Conservation (phyloP, 2,797 vertebrate genomes). For the Xerus rutilus region DNA sequence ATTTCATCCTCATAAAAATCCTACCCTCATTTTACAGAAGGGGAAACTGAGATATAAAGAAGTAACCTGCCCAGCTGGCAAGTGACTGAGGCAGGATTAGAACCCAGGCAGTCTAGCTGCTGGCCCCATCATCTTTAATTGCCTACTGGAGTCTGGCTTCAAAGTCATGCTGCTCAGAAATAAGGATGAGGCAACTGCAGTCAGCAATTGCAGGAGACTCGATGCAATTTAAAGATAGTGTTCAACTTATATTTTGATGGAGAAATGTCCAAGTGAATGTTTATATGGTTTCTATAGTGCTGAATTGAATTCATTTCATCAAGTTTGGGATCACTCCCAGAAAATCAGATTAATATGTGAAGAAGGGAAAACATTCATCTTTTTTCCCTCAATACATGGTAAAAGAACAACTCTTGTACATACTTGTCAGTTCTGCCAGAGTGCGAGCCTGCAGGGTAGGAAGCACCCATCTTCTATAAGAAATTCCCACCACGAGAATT, state of each 20-base stretch:
- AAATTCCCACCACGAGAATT: background rate
- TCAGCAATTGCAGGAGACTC: background rate
- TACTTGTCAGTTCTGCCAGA: constrained; percentile 37
- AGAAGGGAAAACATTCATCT: background rate
- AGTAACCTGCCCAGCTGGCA: background rate
- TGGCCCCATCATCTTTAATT: background rate
- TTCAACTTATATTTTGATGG: background rate
- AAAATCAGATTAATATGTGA: constrained; percentile 25
- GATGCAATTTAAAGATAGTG: background rate
- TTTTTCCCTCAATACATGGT: background rate
- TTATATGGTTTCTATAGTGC: background rate
- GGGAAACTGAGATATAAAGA: background rate
- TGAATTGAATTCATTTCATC: background rate
- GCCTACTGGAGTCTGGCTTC: background rate
- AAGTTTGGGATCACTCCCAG: constrained; percentile 47
- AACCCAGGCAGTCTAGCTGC: background rate
- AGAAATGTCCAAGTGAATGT: background rate
- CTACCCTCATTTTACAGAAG: background rate
- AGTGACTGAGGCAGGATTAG: background rate
- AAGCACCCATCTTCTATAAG: background rate
- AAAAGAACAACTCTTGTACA: background rate
- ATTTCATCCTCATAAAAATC: constrained; percentile 13
- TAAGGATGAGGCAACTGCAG: background rate
- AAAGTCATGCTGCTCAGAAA: background rate
- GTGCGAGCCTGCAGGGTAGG: background rate